Evolutionary conservation across 2,797 vertebrate species (phyloP), one percentile per base, ranked within the genome.

Genomic region (Acropternis orthonyx): DNA sequence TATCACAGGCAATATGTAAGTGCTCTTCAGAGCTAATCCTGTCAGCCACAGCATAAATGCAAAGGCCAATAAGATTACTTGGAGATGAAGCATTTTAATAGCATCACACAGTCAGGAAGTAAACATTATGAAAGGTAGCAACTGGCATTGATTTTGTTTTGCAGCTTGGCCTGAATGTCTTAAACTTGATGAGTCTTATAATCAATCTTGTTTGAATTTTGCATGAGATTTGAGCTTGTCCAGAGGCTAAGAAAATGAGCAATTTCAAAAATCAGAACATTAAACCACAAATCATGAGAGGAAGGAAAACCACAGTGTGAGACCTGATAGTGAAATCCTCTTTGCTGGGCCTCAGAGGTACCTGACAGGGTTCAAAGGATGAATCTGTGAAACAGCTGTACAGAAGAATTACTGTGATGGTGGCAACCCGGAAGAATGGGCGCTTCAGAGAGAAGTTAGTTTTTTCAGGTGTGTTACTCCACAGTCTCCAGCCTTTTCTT

Each of bases 71-170:
- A 92, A 18, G 56, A 82, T 83, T 88, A 95, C 88, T 85, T 87
- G 52, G 74, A 88, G 74, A 59, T 56, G 86, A 85, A 92, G 75
- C 56, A 51, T 62, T 96, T 96, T 85, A 93, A 82, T 84, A 93
- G 55, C 73, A 80, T 97, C 95, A 96, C 77, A 91, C 71, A 96
- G 59, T 79, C 66, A 75, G 92, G 95, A 94, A 91, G 86, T 90
- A 96, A 92, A 90, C 79, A 96, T 96, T 85, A 89, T 74, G 89
- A 92, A 92, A 95, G 65, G 67, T 68, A 92, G 71, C 30, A 90
- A 95, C 52, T 77, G 80, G 56, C 72, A 92, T 63, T 94, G 94
- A 95, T 95, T 96, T 94, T 93, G 48, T 94, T 91, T 90, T 89
- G 58, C 68, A 92, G 41, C 63, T 88, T 88, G 85, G 83, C 61